Evolutionary conservation across 2,888 invertebrate species (phyloP), one percentile per base, ranked within the genome.

Genomic region (Mactromeris polynyma): DNA sequence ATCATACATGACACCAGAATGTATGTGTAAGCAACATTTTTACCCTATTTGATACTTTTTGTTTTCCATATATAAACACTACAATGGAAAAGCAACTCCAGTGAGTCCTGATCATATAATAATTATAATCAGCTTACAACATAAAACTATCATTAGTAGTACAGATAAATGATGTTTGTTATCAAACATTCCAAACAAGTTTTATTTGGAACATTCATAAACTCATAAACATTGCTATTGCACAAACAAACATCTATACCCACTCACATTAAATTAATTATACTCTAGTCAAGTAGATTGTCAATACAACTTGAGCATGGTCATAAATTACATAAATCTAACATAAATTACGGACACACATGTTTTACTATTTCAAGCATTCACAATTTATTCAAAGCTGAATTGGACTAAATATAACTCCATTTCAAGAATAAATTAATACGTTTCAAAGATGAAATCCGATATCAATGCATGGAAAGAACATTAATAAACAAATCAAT

Each of bases 281-380:
- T 64, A 64, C 58, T 64, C n/a, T 26, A 64, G 58, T 64, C 26
- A 26, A 64, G 58, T 26, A 26, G n/a, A 26, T 26, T 64, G 58
- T 64, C 58, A n/a, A 64, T 64, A 64, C 58, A 26, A 26, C 26
- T 64, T 26, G 26, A 64, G 58, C 11, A 4, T 64, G 3, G 3
- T 64, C n/a, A 64, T 64, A 64, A 64, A 64, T 64, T 64, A 64
- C 58, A 64, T 64, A 64, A 64, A 64, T 64, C 58, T 64, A 26
- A 64, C 26, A 14, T 17, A 19, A 6, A 9, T 51, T 51, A 51
- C 51, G 9, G 58, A 64, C 26, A 64, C 26, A 26, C 26, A 64
- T 26, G n/a, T 64, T 64, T 64, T 64, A 64, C 58, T 64, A 64
- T 64, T 26, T 64, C 26, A 64, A 64, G n/a, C 58, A 64, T 64